Percentiles rank a stretch among this genome's conserved stretches.
These are phyloP conservation scores for Xestoiulus laeticollis DNA, from an alignment of 2,888 invertebrate genomes.

Conservation along the genomic window DNA sequence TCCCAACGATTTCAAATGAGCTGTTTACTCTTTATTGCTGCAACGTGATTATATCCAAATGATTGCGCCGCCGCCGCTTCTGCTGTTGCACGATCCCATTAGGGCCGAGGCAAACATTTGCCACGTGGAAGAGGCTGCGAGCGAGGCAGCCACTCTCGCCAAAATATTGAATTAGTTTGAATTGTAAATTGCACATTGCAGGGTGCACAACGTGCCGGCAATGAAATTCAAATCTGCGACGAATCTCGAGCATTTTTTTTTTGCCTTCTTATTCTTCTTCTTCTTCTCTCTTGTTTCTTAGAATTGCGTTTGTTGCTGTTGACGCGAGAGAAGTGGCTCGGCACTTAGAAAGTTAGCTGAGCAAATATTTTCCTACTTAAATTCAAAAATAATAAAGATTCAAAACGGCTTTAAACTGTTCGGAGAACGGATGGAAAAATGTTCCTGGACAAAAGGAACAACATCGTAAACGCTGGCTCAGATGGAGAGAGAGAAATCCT, in stretches of 20 bases:
- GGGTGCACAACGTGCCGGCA: not conserved
- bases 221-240: slow-evolving; percentile 39
- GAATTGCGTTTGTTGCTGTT: not conserved
- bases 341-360: not conserved
- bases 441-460: not conserved
- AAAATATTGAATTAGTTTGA: slow-evolving; percentile 28
- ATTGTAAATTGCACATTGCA: slow-evolving; percentile 23
- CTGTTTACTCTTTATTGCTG: slow-evolving; percentile 43
- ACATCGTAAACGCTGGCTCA: not conserved
- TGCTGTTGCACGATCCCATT: slow-evolving; percentile 37
- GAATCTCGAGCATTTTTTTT: not conserved
- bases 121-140: not conserved
- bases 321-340: not conserved
- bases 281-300: not conserved
- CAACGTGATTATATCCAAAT: slow-evolving; percentile 43
- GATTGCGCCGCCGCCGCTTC: slow-evolving; percentile 20
- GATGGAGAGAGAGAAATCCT: too few species aligned
- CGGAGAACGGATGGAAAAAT: not conserved
- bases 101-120: slow-evolving; percentile 34
- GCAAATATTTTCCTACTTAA: slow-evolving; percentile 14
- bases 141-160: not conserved
- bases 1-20: slow-evolving; percentile 40
- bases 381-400: not conserved
- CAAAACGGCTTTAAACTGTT: not conserved
- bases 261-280: not conserved